Percentiles rank a stretch among this genome's conserved stretches.
These are phyloP conservation scores for Allacma fusca DNA, from an alignment of 2,888 invertebrate genomes.

Conservation along the genomic window DNA sequence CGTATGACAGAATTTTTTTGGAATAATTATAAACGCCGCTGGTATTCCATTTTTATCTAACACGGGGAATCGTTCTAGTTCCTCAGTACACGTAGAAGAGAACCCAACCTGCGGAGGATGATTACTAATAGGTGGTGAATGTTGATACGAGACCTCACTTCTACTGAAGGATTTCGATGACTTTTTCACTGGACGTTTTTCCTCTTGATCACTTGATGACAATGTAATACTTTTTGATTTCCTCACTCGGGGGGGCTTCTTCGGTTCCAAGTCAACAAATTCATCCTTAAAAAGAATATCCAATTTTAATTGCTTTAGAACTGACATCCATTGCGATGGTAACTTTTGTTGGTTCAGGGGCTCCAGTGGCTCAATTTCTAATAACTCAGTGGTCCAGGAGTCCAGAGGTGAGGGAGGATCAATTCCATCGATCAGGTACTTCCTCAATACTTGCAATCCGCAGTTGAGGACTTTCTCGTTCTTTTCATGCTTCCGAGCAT, in stretches of 20 bases:
- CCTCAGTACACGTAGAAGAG: slow-evolving; percentile 1
- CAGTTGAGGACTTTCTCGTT: neutral
- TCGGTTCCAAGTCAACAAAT: neutral
- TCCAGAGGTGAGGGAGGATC: slow-evolving; percentile 30
- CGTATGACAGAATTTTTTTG: neutral
- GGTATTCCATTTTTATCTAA: slow-evolving; percentile 23
- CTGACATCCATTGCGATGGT: slow-evolving; percentile 7
- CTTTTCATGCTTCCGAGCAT: slow-evolving; percentile 41
- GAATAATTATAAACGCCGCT: slow-evolving; percentile 31
- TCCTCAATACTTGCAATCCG: neutral
- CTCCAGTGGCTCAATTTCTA: slow-evolving; percentile 23
- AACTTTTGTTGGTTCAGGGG: slow-evolving; percentile 18
- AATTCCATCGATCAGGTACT: slow-evolving; percentile 10
- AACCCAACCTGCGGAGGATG: too few species aligned
- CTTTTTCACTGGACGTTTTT: too few species aligned
- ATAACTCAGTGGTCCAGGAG: slow-evolving; percentile 10
- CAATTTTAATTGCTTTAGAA: slow-evolving; percentile 13
- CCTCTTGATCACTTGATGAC: neutral
- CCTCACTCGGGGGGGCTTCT: neutral
- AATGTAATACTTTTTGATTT: neutral
- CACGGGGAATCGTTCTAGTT: slow-evolving; percentile 14
- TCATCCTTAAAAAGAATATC: slow-evolving; percentile 25
- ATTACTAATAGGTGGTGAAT: too few species aligned
- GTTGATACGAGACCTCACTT: too few species aligned
- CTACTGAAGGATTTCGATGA: too few species aligned